Evolutionary conservation across 2,888 invertebrate species (phyloP), one percentile per base, ranked within the genome.

Genomic region (Agonopterix subpropinquella): DNA sequence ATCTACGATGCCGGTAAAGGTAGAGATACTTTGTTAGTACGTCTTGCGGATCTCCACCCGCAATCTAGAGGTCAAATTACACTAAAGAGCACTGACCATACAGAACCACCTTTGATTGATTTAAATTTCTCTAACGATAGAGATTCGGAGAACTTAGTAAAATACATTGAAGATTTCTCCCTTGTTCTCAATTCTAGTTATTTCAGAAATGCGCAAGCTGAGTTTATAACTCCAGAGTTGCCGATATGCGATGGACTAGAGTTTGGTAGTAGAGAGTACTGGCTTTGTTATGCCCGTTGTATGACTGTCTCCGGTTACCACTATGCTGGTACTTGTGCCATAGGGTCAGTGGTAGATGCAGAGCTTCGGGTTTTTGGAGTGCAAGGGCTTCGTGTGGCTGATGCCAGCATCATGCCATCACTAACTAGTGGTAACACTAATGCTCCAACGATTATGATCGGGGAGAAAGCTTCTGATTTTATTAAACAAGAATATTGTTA

Each of bases 401-500:
- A 94, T 67, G 93, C 93, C 0, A 93, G 93, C 43, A 90, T 94
- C 10, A 94, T 95, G 93, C 95, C 94, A 0, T 81, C 71, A 1
- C 90, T 94, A 47, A 84, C 92, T 1, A 93, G 92, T 58, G 93
- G 92, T 0, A 94, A 94, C 71, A 93, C 93, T 0, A 94, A 94
- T 66, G 94, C 92, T 0, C 92, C 94, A 0, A 89, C 90, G 0
- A 92, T 94, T 2, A 95, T 95, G 94, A 93, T 95, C 43, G 95
- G 90, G 0, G 94, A 95, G 64, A 93, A 92, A 37, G 56, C 48
- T 10, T 49, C 61, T 13, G 58, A 64, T 50, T 48, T 61, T 9
- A 55, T 64, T 2, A 61, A 61, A 48, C 47, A 53, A 37, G 55
- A 59, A 28, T 28, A 28, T 28, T 28, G 5, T 28, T 28, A 4